These are phyloP conservation scores for Poeciliopsis infans DNA, from an alignment of 2,797 vertebrate species.

Conservation along the genomic window DNA sequence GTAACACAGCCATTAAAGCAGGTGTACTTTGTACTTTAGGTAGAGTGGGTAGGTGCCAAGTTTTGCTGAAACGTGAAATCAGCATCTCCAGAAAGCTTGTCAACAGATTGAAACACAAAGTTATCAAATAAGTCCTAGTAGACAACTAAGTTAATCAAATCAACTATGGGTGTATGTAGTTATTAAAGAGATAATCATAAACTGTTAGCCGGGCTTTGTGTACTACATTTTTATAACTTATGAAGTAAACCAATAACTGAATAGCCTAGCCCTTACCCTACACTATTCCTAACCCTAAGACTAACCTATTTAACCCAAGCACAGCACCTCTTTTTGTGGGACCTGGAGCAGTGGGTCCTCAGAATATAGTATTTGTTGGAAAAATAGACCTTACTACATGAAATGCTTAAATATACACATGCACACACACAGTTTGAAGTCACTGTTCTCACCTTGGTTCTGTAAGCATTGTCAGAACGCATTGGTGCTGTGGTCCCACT, in stretches of 20 bases:
- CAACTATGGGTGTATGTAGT: not conserved
- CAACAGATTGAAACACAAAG: not conserved
- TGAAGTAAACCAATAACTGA: not conserved
- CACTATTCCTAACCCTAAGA: too few species aligned
- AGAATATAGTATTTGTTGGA: too few species aligned
- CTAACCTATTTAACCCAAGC: not conserved
- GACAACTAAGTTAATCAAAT: not conserved
- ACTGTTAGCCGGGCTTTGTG: not conserved
- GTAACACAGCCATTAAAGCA: not conserved
- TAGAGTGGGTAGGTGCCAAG: not conserved
- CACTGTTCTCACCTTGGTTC: conserved; percentile 84
- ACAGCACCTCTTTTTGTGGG: too few species aligned
- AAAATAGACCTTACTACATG: too few species aligned
- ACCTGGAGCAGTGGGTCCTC: too few species aligned
- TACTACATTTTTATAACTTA: not conserved
- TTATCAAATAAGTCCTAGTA: not conserved
- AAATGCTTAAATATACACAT: not conserved
- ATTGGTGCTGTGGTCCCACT: conserved; percentile 90
- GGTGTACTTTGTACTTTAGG: not conserved
- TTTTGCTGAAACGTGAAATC: not conserved
- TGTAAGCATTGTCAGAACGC: conserved; percentile 87
- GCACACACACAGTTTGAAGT: conserved; percentile 13
- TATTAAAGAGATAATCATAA: not conserved
- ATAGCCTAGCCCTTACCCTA: too few species aligned
- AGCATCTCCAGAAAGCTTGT: not conserved